phyloP scores from a whole-genome alignment of 1,140 invertebrate genomes.

The Chlorops oryzae region DNA sequence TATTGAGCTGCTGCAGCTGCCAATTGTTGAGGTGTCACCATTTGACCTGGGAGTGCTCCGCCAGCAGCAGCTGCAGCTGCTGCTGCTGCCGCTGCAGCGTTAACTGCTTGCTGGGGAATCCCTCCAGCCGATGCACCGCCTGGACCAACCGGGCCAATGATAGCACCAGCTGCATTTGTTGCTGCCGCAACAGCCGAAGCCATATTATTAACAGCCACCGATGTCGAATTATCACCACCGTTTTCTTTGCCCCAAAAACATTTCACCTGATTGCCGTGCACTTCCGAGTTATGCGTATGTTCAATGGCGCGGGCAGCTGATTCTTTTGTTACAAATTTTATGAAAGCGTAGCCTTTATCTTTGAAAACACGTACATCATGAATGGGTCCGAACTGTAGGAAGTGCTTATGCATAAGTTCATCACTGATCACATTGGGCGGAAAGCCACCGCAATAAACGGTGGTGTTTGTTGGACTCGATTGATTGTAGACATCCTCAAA shows the following conservation, averaged over 20 bases:
- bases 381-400: constrained; percentile 89
- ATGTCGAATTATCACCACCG: constrained; percentile 41
- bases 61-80: constrained; percentile 38
- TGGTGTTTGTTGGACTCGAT: constrained; percentile 97
- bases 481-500: constrained; percentile 87
- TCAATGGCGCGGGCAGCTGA: constrained; percentile 95
- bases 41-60: constrained; percentile 37
- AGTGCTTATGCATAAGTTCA: constrained; percentile 93
- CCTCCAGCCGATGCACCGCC: constrained; percentile 39
- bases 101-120: constrained; percentile 22
- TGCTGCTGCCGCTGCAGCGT: constrained; percentile 32
- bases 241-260: constrained; percentile 99
- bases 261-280: constrained; percentile 93
- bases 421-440: constrained; percentile 86
- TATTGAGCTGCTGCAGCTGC: constrained; percentile 54
- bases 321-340: constrained; percentile 97
- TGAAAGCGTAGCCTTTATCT: constrained; percentile 98
- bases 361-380: constrained; percentile 97
- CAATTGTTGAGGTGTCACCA: constrained; percentile 27
- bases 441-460: constrained; percentile 97
- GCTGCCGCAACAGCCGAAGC: constrained; percentile 33
- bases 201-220: constrained; percentile 37
- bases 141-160: constrained; percentile 8
- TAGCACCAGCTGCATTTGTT: constrained; percentile 12
- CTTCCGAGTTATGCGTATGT: constrained; percentile 92